A percentile compares a stretch with the other conserved stretches of the same genome.
phyloP scores from a whole-genome alignment of 2,888 invertebrate genomes.

The Lobophora halterata region DNA sequence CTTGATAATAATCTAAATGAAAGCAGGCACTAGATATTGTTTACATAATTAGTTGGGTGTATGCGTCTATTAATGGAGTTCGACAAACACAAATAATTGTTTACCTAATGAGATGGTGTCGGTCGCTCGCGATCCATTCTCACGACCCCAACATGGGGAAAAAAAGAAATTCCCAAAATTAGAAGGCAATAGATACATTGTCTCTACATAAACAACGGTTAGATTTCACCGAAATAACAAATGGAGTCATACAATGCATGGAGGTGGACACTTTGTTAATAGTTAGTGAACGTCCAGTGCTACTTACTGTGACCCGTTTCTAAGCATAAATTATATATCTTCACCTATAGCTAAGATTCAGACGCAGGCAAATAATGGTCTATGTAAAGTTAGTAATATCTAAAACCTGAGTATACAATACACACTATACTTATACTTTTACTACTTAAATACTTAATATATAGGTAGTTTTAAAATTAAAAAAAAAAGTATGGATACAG shows the following conservation, averaged over 20 bases:
- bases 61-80: constrained; percentile 34
- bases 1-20: constrained; percentile 13
- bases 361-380: too few relatives aligned
- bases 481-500: too few relatives aligned
- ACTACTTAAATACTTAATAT: too few relatives aligned
- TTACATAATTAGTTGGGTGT: constrained; percentile 32
- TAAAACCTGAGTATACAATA: too few relatives aligned
- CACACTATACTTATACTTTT: too few relatives aligned
- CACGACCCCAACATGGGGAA: constrained; percentile 66
- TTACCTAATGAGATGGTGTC: constrained; percentile 69
- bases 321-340: too few relatives aligned
- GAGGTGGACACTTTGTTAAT: constrained; percentile 35
- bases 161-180: constrained; percentile 64
- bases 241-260: constrained; percentile 39
- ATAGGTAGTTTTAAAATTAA: too few relatives aligned
- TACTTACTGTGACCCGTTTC: too few relatives aligned
- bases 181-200: constrained; percentile 73
- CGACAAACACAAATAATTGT: constrained; percentile 61
- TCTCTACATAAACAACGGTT: constrained; percentile 71
- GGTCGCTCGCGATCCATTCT: constrained; percentile 68
- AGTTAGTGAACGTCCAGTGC: too few relatives aligned
- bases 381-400: too few relatives aligned
- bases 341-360: too few relatives aligned
- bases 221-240: constrained; percentile 57
- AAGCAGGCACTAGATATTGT: constrained; percentile 15